Base-by-base conservation (phyloP, 2,888 invertebrate genomes). In the Synergus itoensis region DNA sequence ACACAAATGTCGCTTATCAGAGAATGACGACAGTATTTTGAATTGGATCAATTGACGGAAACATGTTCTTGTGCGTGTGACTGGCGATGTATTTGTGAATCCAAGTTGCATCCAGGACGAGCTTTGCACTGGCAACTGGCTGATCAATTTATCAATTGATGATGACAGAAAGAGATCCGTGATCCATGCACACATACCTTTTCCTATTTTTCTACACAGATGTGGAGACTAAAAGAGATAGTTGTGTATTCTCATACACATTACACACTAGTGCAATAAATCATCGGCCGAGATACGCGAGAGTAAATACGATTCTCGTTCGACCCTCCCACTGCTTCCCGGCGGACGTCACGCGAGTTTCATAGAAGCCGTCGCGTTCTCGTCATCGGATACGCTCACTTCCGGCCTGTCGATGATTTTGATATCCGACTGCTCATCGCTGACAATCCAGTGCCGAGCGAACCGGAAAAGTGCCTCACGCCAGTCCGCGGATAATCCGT, bases 321-420 rank as follows among this genome's bases (percentile, higher is more conserved):
- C 63, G 64, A 78, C 73, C 76, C 77, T 81, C 77, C 80, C 80
- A 77, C 80, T 76, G 21, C 65, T 62, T 77, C 76, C 78, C 77
- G 79, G 73, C 76, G 80, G 73, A 81, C 80, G 79, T 81, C 81
- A 80, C 83, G 83, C 81, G 77, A 77, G 76, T 83, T 83, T 80
- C 81, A 80, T 79, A 73, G 48, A 76, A 77, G 73, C 78, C 77
- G 62, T 16, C 76, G 45, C 43, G 64, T 80, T 77, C 48, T 69
- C 69, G 69, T 69, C 69, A 69, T 69, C 48, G 69, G 69, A 69
- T 69, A 69, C 48, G 53, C 69, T 69, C 69, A 69, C 69, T 69
- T 69, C 69, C 69, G 69, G 48, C 48, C 48, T 69, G 45, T 69
- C 48, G 69, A 69, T 69, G 69, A 69, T 69, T 69, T 69, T 69